Evolutionary conservation across 2,113 vertebrate genomes (phyloP), one percentile per base, ranked within the genome.

Genomic region (Tyto alba): DNA sequence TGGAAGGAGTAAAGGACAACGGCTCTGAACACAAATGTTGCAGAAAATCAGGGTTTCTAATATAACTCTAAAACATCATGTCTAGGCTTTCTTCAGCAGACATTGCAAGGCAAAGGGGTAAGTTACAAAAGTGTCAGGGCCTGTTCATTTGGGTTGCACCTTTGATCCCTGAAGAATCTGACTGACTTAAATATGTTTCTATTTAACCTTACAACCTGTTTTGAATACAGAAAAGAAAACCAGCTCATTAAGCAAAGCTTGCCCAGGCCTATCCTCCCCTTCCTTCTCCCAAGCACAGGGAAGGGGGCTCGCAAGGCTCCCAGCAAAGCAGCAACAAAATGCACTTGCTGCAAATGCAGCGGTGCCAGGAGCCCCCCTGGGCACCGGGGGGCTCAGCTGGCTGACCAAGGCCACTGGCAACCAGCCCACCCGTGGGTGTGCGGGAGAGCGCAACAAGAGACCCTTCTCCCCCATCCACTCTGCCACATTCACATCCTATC

Each of bases 21-120:
- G 19, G 12, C 4, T 13, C 40, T 27, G 34, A 68, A 43, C 12
- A 43, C 7, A 26, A 29, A 62, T 1, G 22, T 9, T 2, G 15
- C 59, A n/a, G 27, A 62, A 36, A 47, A 2, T 4, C 34, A 30
- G 19, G 13, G 22, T 3, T 27, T 57, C 38, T 6, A 5, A 36
- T 0, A 3, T 0, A 30, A 38, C 21, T 19, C 22, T 7, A n/a
- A n/a, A 88, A 48, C 1, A 25, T 7, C 8, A 26, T 16, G 0
- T 16, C 21, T 30, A 23, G 25, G 13, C 16, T 60, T 20, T 38
- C 74, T 20, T 23, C 56, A 34, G 38, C 1, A n/a, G 10, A 8
- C 11, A 2, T 29, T 14, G 59, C 74, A 47, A 66, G 59, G 63
- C 1, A 2, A 38, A 23, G 23, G 9, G 5, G 10, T 43, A 10